A percentile compares a stretch with the other conserved stretches of the same genome.
These are phyloP conservation scores for Tetanocera ferruginea DNA, from an alignment of 2,888 invertebrate species.

Conservation along the genomic window DNA sequence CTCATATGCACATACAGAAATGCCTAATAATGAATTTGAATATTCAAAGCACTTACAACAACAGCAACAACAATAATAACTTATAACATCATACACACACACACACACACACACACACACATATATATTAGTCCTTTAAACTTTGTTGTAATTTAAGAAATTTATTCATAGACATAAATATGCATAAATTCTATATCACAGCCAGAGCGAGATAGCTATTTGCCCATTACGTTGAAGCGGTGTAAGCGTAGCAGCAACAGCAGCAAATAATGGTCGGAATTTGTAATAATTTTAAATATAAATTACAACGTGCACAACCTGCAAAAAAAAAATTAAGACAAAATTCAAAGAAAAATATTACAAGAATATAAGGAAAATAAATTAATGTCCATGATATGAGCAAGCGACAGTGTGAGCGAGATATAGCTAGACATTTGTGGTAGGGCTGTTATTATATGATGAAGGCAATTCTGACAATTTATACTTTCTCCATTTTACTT, in stretches of 20 bases:
- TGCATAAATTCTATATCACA: neutral
- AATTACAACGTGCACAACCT: slow-evolving; percentile 6
- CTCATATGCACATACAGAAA: neutral
- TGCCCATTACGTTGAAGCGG: neutral
- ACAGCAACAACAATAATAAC: slow-evolving; percentile 38
- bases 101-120: neutral
- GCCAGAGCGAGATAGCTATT: neutral
- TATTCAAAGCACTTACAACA: slow-evolving; percentile 49
- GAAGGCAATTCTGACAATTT: neutral
- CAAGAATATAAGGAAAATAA: slow-evolving; percentile 16
- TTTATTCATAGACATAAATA: slow-evolving; percentile 12
- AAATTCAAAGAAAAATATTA: neutral
- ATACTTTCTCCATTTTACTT: too few relatives aligned
- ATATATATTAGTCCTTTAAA: neutral
- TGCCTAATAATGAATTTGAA: slow-evolving; percentile 17
- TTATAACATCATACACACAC: slow-evolving; percentile 26
- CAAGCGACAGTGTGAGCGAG: neutral
- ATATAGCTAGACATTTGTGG: neutral
- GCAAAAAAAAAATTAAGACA: neutral
- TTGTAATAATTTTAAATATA: slow-evolving; percentile 24
- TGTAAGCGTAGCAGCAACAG: slow-evolving; percentile 3
- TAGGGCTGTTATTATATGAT: neutral
- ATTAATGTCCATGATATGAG: neutral
- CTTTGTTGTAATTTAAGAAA: slow-evolving; percentile 21
- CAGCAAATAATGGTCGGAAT: slow-evolving; percentile 9